Evolutionary conservation across 2,797 vertebrate genomes (phyloP), one percentile per base, ranked within the genome.

Genomic region (Crenuchus spilurus): DNA sequence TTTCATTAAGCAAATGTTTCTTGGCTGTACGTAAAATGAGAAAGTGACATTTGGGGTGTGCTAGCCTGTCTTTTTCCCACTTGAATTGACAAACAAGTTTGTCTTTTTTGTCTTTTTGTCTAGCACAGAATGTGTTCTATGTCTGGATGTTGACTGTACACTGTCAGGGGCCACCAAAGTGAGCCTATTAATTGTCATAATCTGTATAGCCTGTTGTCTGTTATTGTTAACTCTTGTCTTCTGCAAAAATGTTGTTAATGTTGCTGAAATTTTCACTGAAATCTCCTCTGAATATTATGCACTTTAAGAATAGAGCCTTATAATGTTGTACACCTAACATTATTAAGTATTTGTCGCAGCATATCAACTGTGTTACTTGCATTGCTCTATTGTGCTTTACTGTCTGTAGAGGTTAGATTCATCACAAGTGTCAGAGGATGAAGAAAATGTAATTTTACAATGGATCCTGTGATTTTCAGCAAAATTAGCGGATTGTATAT

Each of bases 291-390:
- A 76, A 62, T 82, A 72, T 75, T 80, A 75, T 76, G 82, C 82
- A 78, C 79, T 75, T 77, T 74, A 81, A 83, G 31, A 76, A 75
- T 73, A 79, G 66, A 73, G 72, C 82, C 82, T 83, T 83, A 78
- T 77, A 37, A 70, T 54, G 70, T 68, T 75, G 35, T 75, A 30
- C 46, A 67, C 51, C 13, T 42, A 28, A 64, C 42, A 74, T 72
- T 65, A 70, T 65, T 24, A 77, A 44, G 39, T 76, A 58, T 70
- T 67, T 58, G 79, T 81, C 24, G 28, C 41, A 60, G 39, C 67
- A 61, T 68, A 55, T 60, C 35, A 42, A 42, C 60, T 30, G 30
- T 72, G 73, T 60, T 64, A 26, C 13, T n/a, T 37, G 48, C 75
- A 37, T 48, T 31, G 58, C 51, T 76, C 46, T 51, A 54, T 70